Conservation (phyloP, 2,888 invertebrate species). For the Cephus runcator region DNA sequence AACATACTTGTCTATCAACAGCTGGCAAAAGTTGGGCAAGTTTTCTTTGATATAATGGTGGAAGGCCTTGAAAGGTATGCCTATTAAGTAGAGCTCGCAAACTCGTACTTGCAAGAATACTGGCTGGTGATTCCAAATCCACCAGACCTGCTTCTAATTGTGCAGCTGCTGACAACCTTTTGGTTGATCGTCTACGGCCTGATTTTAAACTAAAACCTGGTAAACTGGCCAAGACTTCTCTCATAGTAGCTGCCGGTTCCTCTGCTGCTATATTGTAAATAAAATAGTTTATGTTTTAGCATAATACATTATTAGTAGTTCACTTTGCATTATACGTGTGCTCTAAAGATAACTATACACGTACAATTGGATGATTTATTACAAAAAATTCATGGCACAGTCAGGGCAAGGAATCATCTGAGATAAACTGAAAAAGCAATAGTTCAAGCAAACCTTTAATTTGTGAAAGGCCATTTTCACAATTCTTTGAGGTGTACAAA, state of each 20-base stretch:
- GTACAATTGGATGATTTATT: too few species aligned
- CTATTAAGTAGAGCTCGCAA: constrained; percentile 89
- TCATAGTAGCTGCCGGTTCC: constrained; percentile 81
- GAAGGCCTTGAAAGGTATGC: constrained; percentile 89
- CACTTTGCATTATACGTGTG: too few species aligned
- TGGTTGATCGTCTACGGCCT: constrained; percentile 81
- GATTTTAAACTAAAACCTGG: constrained; percentile 87
- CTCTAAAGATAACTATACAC: too few species aligned
- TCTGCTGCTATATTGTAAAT: constrained; percentile 48
- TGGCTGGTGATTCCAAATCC: constrained; percentile 95
- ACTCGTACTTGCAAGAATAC: constrained; percentile 93
- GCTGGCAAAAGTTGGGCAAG: constrained; percentile 90
- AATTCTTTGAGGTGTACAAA: too few species aligned
- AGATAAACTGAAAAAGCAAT: too few species aligned
- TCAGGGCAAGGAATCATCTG: too few species aligned
- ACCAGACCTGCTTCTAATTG: constrained; percentile 94
- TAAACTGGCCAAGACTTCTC: constrained; percentile 87
- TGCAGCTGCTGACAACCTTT: constrained; percentile 89
- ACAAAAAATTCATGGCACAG: too few species aligned
- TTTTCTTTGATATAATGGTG: constrained; percentile 91
- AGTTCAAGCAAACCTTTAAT: too few species aligned
- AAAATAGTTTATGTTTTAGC: too few species aligned
- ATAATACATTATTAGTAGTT: too few species aligned
- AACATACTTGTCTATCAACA: constrained; percentile 78
- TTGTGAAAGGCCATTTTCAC: too few species aligned